Evolutionary conservation across 2,888 invertebrate genomes (phyloP), one percentile per base, ranked within the genome.

Genomic region (Drosophila aldrichi): DNA sequence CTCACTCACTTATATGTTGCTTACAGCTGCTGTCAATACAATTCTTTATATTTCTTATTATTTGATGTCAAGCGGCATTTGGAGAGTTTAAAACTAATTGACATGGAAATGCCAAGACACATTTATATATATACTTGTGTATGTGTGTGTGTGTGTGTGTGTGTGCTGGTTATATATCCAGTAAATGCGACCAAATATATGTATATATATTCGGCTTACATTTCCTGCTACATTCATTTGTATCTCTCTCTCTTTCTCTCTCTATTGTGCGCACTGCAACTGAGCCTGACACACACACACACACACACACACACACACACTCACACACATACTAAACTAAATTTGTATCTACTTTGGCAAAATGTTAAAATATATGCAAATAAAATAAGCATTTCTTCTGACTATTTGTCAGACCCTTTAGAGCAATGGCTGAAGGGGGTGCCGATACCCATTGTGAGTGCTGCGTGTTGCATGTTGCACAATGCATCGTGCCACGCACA

Each of bases 321-420:
- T 25, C 56, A 48, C 16, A 49, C 18, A 36, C 7, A 3, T 22
- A 22, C 20, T 22, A 20, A 6, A 18, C 36, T 34, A 32, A 36
- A 57, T 61, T 77, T 68, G 44, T 65, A 76, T 73, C 51, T 69
- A 56, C 67, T 44, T 56, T 70, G 55, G 74, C 70, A 79, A 73
- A 67, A 80, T 82, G 81, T 63, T 82, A 63, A 85, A 79, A 87
- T 81, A 79, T 87, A 85, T 88, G 84, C 85, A 88, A 84, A 84
- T 88, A 88, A 82, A 82, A 84, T 85, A 85, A 78, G 72, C 76
- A 80, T 84, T 81, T 77, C 71, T 71, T 57, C 64, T 71, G 68
- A 65, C 77, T 84, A 81, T 86, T 83, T 80, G 79, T 70, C 81
- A 77, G 65, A 43, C 49, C 56, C 78, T 78, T 71, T 67, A 67